These are phyloP conservation scores for Bombus haemorrhoidalis DNA, from an alignment of 1,140 invertebrate species.

Conservation along the genomic window DNA sequence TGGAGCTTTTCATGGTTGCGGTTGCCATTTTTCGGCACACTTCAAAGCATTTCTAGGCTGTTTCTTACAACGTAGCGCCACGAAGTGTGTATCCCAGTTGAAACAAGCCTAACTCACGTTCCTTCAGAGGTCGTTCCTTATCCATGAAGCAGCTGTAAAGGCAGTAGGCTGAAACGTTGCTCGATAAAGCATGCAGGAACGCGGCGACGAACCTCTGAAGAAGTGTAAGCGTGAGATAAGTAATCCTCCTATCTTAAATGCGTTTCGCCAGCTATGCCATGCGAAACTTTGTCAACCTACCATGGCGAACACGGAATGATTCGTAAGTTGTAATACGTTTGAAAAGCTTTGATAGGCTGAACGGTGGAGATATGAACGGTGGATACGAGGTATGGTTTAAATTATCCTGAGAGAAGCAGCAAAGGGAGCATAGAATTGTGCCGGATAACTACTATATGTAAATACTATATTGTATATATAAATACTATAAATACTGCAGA, in stretches of 20 bases:
- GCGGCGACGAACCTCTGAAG: constrained; percentile 36
- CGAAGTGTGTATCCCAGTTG: neutral
- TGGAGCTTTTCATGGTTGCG: neutral
- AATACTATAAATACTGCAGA: constrained; percentile 17
- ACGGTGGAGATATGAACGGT: neutral
- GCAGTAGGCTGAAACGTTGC: constrained; percentile 30
- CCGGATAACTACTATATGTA: neutral
- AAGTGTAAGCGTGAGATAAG: constrained; percentile 61
- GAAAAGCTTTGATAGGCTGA: neutral
- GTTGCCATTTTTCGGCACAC: neutral
- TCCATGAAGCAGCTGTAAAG: neutral
- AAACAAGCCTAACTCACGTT: neutral
- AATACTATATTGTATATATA: too few species aligned
- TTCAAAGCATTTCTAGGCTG: neutral
- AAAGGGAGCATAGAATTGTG: neutral
- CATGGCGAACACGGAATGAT: neutral
- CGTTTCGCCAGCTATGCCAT: neutral
- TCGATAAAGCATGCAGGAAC: constrained; percentile 32
- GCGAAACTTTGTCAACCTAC: constrained; percentile 22
- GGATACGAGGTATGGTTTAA: neutral
- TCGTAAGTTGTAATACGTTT: neutral
- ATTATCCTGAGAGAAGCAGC: neutral
- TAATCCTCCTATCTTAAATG: constrained; percentile 53
- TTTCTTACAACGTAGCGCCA: neutral
- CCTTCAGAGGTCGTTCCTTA: constrained; percentile 2